These are phyloP conservation scores for Chionodraco myersi DNA, from an alignment of 2,113 vertebrate genomes.

Conservation along the genomic window DNA sequence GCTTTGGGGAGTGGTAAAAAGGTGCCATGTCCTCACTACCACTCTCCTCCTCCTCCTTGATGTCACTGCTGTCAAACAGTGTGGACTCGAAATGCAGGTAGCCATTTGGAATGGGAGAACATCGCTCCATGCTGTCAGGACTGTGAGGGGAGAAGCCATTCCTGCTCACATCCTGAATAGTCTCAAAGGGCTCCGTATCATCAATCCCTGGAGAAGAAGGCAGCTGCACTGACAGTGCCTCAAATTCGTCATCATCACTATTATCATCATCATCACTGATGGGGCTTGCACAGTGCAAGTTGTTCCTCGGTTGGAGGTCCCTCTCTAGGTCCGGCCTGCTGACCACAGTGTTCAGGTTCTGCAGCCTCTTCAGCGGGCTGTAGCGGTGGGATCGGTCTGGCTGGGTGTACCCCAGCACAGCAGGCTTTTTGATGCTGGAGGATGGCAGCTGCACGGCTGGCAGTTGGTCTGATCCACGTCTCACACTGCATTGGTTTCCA, in stretches of 20 bases:
- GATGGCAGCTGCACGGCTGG: conserved; percentile 82
- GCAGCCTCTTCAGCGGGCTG: conserved; percentile 89
- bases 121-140: conserved; percentile 75
- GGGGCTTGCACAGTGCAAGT: conserved; percentile 74
- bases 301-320: conserved; percentile 63
- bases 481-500: conserved; percentile 84
- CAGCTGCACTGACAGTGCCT: conserved; percentile 68
- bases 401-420: conserved; percentile 84
- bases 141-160: conserved; percentile 80
- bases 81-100: conserved; percentile 85
- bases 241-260: conserved; percentile 64
- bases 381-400: conserved; percentile 87
- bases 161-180: conserved; percentile 60
- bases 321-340: conserved; percentile 77
- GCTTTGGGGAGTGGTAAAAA: conserved; percentile 63
- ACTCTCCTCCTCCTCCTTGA: conserved; percentile 66
- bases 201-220: conserved; percentile 67
- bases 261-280: conserved; percentile 65
- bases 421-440: conserved; percentile 79
- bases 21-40: conserved; percentile 48
- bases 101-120: conserved; percentile 79
- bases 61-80: conserved; percentile 81
- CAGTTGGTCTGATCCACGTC: conserved; percentile 83
- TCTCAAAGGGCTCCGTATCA: conserved; percentile 58
- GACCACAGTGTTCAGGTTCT: conserved; percentile 89